Percentiles rank a stretch among this genome's conserved stretches.
These are phyloP conservation scores for Plestiodon gilberti DNA, from an alignment of 2,113 vertebrate species.

Conservation along the genomic window DNA sequence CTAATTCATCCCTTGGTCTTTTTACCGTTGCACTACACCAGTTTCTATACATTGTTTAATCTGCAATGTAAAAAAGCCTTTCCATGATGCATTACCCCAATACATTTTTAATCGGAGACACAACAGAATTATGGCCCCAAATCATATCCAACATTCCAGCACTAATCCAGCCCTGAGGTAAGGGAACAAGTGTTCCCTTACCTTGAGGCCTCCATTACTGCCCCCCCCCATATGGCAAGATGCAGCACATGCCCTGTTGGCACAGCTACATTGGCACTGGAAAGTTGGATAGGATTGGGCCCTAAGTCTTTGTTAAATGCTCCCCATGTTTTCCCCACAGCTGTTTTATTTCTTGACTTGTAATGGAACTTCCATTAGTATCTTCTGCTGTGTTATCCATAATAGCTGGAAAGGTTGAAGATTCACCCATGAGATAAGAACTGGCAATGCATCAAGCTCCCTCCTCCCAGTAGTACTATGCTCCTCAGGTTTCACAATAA, in stretches of 20 bases:
- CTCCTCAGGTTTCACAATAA: rapidly evolving
- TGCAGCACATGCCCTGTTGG: too few relatives aligned
- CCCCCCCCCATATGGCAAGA: too few relatives aligned
- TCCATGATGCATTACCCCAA: neutral
- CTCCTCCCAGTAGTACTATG: neutral
- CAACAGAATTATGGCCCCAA: neutral
- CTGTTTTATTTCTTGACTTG: neutral
- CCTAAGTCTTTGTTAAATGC: neutral
- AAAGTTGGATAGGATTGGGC: too few relatives aligned
- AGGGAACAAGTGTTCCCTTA: too few relatives aligned
- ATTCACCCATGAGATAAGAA: neutral
- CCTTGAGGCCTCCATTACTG: too few relatives aligned
- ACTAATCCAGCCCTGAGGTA: too few relatives aligned
- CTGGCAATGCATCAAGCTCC: neutral
- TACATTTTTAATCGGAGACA: neutral
- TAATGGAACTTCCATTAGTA: neutral
- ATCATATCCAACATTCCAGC: too few relatives aligned
- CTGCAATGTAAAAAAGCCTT: neutral
- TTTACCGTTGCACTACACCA: too few relatives aligned
- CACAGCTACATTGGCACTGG: too few relatives aligned
- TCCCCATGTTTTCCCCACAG: neutral
- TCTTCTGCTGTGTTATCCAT: neutral
- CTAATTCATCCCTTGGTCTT: neutral
- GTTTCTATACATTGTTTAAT: neutral
- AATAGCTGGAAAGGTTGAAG: neutral